Evolutionary conservation across 2,888 invertebrate species (phyloP).

Genomic region (Neoscelio sp.): DNA sequence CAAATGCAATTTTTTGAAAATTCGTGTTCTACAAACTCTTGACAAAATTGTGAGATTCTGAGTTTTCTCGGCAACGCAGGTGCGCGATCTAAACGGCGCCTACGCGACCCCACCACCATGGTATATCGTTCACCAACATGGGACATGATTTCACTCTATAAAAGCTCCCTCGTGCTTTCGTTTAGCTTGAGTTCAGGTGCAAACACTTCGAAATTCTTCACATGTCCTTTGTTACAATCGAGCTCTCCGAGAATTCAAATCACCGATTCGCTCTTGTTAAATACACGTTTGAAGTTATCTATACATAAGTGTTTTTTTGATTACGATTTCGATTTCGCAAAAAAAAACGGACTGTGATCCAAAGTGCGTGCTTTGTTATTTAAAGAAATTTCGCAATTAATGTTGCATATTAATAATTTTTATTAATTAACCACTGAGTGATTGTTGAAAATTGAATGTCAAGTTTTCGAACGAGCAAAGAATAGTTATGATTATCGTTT

Average conservation of each 20-base stretch:
- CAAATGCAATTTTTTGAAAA: no score
- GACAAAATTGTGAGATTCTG: no score
- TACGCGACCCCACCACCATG: conserved; percentile 53
- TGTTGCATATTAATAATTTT: background rate
- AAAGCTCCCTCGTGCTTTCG: conserved; percentile 57
- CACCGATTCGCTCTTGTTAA: conserved; percentile 1
- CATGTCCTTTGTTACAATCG: conserved; percentile 10
- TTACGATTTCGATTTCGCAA: background rate
- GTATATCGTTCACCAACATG: conserved; percentile 48
- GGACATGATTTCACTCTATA: conserved; percentile 60
- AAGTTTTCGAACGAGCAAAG: no score
- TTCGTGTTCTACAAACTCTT: no score
- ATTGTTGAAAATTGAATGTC: no score
- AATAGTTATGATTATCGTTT: no score
- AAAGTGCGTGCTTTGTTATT: conserved; percentile 18
- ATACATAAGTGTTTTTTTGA: conserved; percentile 7
- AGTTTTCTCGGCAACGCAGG: background rate
- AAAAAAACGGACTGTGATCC: conserved; percentile 10
- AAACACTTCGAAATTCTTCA: conserved; percentile 47
- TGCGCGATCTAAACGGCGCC: conserved; percentile 13
- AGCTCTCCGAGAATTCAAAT: conserved; percentile 19
- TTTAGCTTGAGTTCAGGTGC: conserved; percentile 59
- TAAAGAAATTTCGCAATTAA: no score
- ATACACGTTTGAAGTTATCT: conserved; percentile 24
- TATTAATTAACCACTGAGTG: no score